phyloP scores from a whole-genome alignment of 2,113 vertebrate species.

The Tympanuchus pallidicinctus region DNA sequence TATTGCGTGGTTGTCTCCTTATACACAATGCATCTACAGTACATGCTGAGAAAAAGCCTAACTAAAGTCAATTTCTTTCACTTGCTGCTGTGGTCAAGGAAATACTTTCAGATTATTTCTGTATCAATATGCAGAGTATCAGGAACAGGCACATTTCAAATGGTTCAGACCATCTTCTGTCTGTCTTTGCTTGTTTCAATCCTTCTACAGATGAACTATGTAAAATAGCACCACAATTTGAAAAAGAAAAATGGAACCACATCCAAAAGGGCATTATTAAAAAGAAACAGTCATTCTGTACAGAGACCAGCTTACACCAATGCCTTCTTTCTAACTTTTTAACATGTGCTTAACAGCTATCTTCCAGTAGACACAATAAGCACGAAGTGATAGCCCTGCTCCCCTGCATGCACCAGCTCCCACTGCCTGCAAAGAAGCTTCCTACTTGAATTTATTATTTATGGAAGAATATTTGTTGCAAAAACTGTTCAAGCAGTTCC shows the following conservation, averaged over 20 bases:
- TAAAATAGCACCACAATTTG: not conserved
- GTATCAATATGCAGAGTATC: not conserved
- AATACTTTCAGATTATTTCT: not conserved
- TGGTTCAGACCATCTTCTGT: not conserved
- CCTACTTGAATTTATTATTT: not conserved
- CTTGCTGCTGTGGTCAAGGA: not conserved
- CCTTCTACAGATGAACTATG: not conserved
- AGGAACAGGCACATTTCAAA: not conserved
- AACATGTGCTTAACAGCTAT: not conserved
- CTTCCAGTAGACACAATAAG: not conserved
- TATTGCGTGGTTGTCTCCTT: not conserved
- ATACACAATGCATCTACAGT: not conserved
- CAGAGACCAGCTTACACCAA: not conserved
- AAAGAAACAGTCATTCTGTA: not conserved
- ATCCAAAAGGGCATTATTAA: not conserved
- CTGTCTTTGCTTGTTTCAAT: not conserved
- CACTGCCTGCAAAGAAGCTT: not conserved
- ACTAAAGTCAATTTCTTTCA: not conserved
- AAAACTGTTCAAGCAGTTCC: not conserved
- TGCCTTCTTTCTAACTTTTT: not conserved
- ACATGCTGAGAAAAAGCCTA: not conserved
- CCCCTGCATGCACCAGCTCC: accelerated
- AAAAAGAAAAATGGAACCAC: not conserved
- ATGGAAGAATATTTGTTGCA: not conserved
- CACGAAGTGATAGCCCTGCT: not conserved